Evolutionary conservation across 2,888 invertebrate species (phyloP).

Genomic region (Troilus luridus): DNA sequence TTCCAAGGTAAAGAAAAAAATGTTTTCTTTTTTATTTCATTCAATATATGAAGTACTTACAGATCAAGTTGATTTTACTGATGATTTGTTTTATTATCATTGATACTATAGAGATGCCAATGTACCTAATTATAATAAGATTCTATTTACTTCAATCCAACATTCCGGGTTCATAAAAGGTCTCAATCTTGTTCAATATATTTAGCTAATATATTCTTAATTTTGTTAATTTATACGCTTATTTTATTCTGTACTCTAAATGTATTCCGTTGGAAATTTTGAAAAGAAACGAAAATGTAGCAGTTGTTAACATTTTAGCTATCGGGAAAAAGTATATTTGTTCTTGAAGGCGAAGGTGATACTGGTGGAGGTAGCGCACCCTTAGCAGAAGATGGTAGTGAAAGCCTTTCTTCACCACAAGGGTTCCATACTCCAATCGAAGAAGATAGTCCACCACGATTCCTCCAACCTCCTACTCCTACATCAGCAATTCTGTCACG

Average conservation of each 20-base stretch:
- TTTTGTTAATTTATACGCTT: not conserved
- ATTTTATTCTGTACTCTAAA: not conserved
- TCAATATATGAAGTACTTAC: not conserved
- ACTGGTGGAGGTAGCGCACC: constrained; percentile 64
- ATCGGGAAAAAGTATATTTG: constrained; percentile 13
- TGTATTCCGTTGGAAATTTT: not conserved
- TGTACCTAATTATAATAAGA: not conserved
- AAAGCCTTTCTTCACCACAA: constrained; percentile 73
- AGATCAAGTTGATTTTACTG: no score
- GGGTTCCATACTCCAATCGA: constrained; percentile 87
- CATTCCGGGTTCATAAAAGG: not conserved
- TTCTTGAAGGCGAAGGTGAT: constrained; percentile 14
- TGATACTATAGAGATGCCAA: not conserved
- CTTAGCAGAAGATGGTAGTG: constrained; percentile 68
- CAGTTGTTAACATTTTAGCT: not conserved
- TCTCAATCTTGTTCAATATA: not conserved
- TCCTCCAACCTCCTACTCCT: constrained; percentile 80
- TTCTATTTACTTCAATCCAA: not conserved
- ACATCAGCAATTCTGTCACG: constrained; percentile 88
- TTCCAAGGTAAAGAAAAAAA: constrained; percentile 57
- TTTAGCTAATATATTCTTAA: not conserved
- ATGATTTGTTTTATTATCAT: not conserved
- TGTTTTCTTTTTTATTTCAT: not conserved
- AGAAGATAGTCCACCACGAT: constrained; percentile 72
- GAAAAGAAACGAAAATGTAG: constrained; percentile 4